Base-by-base conservation (phyloP, 2,888 invertebrate species). In the Platerodrilus igneus region DNA sequence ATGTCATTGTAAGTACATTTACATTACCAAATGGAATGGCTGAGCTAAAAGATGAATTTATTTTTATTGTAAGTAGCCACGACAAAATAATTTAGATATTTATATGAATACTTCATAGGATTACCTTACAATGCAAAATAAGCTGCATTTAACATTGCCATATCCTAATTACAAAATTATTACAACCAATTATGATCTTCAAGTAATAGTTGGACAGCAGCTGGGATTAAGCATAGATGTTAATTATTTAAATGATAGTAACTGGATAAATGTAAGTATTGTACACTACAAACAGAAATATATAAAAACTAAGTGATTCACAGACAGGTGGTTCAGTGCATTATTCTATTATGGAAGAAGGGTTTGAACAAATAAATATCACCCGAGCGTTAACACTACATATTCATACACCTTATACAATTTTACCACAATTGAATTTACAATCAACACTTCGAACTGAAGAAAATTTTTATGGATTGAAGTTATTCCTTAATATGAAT, bases 1-100 rank as follows among this genome's bases (percentile, higher is more conserved):
- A 71, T 55, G 63, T 71, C 26, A 48, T 74, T 21, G 59, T 67
- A 28, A 72, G 71, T 3, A 70, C 69, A 52, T 52, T 80, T 9
- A 63, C 66, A 22, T 56, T 79, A 35, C 77, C 79, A 1, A 68
- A 70, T 33, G 78, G 79, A 25, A 66, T 65, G 10, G 69, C 79
- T 1, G 67, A 73, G 11, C 56, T 82, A 28, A 69, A 73, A 41
- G 75, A 83, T 59, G 71, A 71, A 42, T 72, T 81, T 6, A 70
- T 70, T 42, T 70, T 69, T 45, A 72, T 71, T 13, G 79, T 79
- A 63, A 62, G 65, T 55, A 48, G 39, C 36, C 21, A 35, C 42
- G 10, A 41, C 28, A 19, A 31, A 30, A 31, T 37, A 45, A 42
- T 45, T 49, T 39, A 44, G 28, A 35, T 45, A 42, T 42, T 42